Conservation (phyloP, 2,797 vertebrate species). For the Netta rufina region DNA sequence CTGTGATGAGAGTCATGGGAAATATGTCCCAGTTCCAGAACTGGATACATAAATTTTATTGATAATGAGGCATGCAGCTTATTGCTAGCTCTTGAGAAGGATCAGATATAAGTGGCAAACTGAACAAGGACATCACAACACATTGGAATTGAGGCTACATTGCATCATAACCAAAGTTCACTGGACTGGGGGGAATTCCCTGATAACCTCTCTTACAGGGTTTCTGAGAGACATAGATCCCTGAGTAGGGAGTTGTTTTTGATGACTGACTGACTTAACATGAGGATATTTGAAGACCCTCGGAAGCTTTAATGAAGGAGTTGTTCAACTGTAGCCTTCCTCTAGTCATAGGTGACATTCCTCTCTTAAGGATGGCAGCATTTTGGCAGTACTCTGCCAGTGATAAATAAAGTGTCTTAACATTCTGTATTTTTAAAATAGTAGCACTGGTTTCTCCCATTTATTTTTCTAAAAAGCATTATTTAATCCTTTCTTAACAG, state of each 20-base stretch:
- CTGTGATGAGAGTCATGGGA: neutral
- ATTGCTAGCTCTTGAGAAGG: neutral
- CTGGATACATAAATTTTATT: neutral
- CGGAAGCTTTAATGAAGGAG: neutral
- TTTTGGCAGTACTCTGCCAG: neutral
- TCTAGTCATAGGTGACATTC: neutral
- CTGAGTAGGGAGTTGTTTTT: neutral
- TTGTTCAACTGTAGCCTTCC: neutral
- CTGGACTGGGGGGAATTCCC: neutral
- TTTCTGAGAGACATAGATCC: neutral
- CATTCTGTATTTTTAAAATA: neutral
- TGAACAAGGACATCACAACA: neutral
- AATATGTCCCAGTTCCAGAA: neutral
- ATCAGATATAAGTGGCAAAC: neutral
- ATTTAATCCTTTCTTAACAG: conserved; percentile 12
- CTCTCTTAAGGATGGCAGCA: neutral
- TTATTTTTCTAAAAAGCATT: neutral
- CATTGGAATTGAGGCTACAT: neutral
- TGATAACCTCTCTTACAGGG: neutral
- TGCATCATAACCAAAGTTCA: neutral
- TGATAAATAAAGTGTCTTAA: neutral
- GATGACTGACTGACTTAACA: neutral
- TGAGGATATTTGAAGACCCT: neutral
- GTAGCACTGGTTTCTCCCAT: neutral
- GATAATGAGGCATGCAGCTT: neutral